These are phyloP conservation scores for Barbus barbus DNA, from an alignment of 2,113 vertebrate species.

Conservation along the genomic window DNA sequence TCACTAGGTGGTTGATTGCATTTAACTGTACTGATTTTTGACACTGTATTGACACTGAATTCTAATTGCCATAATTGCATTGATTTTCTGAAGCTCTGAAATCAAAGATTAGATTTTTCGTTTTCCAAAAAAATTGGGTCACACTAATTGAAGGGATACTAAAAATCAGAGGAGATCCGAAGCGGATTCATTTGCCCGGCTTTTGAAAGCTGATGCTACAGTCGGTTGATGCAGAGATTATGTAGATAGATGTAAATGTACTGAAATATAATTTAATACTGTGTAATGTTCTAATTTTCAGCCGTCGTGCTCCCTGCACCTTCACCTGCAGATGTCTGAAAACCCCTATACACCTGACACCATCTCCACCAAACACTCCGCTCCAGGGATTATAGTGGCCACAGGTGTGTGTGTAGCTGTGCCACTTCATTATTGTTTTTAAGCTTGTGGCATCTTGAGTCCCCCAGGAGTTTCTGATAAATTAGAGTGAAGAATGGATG, in stretches of 20 bases:
- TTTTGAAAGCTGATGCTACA: slow-evolving; percentile 25
- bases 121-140: slow-evolving; percentile 20
- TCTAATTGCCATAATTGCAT: slow-evolving; percentile 14
- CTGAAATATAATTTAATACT: slow-evolving; percentile 9
- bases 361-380: slow-evolving; percentile 90
- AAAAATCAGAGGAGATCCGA: slow-evolving; percentile 5
- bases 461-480: neutral
- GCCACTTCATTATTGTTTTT: slow-evolving; percentile 10
- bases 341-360: slow-evolving; percentile 93
- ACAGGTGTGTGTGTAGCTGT: slow-evolving; percentile 79
- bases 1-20: slow-evolving; percentile 7
- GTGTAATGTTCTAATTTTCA: slow-evolving; percentile 67
- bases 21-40: slow-evolving; percentile 26
- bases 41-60: slow-evolving; percentile 5
- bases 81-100: neutral
- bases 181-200: neutral
- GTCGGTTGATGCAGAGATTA: neutral
- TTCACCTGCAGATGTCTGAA: slow-evolving; percentile 91
- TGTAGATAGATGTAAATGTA: slow-evolving; percentile 23
- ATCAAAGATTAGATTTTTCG: slow-evolving; percentile 5
- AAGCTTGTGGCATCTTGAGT: neutral
- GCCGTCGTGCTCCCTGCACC: slow-evolving; percentile 94
- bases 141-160: slow-evolving; percentile 27
- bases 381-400: slow-evolving; percentile 90
- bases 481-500: neutral